These are phyloP conservation scores for Dynastes tityus DNA, from an alignment of 2,888 invertebrate species.

Conservation along the genomic window DNA sequence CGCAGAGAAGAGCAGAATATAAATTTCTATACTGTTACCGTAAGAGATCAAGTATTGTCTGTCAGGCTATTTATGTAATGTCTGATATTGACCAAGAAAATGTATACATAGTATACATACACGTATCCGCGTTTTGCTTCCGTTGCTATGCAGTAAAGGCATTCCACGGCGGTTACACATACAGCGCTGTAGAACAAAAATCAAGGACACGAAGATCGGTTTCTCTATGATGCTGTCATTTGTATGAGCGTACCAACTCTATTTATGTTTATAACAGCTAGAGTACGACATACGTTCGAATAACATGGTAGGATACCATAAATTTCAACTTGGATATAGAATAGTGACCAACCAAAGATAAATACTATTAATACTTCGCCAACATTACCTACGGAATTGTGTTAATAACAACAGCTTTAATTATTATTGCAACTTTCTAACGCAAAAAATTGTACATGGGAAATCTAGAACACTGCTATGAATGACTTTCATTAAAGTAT, in stretches of 20 bases:
- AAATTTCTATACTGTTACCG: conserved; percentile 7
- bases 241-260: conserved; percentile 19
- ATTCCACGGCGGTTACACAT: conserved; percentile 50
- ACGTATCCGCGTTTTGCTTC: conserved; percentile 47
- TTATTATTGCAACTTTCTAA: too few species aligned
- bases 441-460: too few species aligned
- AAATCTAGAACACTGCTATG: too few species aligned
- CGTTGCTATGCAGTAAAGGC: conserved; percentile 50
- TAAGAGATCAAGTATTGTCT: conserved; percentile 30
- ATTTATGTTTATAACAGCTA: conserved; percentile 13
- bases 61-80: conserved; percentile 39
- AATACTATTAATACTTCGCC: not conserved
- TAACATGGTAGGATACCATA: conserved; percentile 13
- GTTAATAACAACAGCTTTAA: too few species aligned
- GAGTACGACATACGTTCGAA: not conserved
- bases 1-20: not conserved
- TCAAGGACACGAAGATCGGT: conserved; percentile 48
- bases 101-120: conserved; percentile 26
- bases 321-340: not conserved
- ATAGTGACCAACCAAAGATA: conserved; percentile 6
- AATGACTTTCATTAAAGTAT: too few species aligned
- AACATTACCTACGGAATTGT: too few species aligned
- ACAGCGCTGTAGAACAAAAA: conserved; percentile 34
- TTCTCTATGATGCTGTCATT: conserved; percentile 31
- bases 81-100: conserved; percentile 45